These are phyloP conservation scores for Cavia porcellus DNA, from an alignment of 2,113 vertebrate genomes.

Conservation along the genomic window DNA sequence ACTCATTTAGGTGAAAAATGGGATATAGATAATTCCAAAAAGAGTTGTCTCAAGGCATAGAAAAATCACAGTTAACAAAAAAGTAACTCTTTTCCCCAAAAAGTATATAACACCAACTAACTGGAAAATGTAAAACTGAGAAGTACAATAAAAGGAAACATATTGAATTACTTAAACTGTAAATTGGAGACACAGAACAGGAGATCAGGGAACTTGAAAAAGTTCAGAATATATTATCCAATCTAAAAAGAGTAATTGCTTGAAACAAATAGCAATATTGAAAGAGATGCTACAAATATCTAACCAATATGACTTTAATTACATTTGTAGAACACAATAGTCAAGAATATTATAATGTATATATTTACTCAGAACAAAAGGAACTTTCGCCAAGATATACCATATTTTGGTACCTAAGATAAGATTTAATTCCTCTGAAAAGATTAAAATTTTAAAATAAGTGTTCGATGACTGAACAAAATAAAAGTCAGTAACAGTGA, in stretches of 20 bases:
- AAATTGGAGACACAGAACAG: background rate
- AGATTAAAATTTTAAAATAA: background rate
- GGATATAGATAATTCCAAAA: background rate
- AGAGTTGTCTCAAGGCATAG: background rate
- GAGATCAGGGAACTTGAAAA: background rate
- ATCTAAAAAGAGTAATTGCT: background rate
- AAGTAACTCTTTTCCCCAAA: background rate
- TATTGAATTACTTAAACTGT: background rate
- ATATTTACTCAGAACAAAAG: background rate
- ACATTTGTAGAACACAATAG: background rate
- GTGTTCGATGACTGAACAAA: background rate
- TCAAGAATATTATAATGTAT: background rate
- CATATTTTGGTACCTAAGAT: background rate
- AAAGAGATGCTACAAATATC: background rate
- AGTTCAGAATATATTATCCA: background rate
- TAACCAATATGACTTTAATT: background rate
- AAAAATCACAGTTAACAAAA: background rate
- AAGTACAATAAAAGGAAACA: background rate
- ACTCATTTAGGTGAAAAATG: background rate
- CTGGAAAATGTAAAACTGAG: background rate
- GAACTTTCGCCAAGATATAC: background rate
- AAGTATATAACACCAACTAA: background rate
- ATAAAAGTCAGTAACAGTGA: background rate
- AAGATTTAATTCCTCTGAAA: background rate
- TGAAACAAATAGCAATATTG: background rate